phyloP scores from a whole-genome alignment of 1,140 invertebrate species.

The Pogonomyrmex californicus region DNA sequence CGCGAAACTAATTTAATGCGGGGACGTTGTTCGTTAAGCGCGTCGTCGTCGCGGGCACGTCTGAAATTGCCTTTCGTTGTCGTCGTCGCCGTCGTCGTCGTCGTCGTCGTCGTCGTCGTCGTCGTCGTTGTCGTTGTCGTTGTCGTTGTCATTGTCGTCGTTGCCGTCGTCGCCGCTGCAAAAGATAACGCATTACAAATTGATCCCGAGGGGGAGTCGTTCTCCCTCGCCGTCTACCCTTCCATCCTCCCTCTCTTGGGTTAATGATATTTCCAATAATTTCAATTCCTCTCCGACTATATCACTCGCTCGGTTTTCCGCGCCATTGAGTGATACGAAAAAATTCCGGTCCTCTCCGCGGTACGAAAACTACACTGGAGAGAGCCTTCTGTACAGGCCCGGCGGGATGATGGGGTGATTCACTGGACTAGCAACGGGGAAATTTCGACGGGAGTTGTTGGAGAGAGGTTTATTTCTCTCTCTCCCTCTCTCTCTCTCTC shows the following conservation, averaged over 20 bases:
- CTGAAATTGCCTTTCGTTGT: slow-evolving; percentile 51
- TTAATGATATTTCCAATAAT: slow-evolving; percentile 66
- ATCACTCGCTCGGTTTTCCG: slow-evolving; percentile 63
- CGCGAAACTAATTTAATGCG: slow-evolving; percentile 57
- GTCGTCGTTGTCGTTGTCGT: too few species aligned
- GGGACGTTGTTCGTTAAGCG: slow-evolving; percentile 66
- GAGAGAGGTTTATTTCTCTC: slow-evolving; percentile 15
- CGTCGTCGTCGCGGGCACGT: slow-evolving; percentile 23
- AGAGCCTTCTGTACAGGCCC: neutral
- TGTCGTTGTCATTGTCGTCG: too few species aligned
- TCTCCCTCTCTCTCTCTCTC: too few species aligned
- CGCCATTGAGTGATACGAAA: slow-evolving; percentile 68
- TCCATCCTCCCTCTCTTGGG: slow-evolving; percentile 15
- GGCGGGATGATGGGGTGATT: slow-evolving; percentile 25
- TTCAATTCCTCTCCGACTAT: slow-evolving; percentile 65
- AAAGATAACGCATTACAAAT: slow-evolving; percentile 66
- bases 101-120: slow-evolving; percentile 20
- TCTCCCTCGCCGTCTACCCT: neutral
- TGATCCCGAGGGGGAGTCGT: slow-evolving; percentile 33
- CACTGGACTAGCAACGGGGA: slow-evolving; percentile 4
- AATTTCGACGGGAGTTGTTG: slow-evolving; percentile 43
- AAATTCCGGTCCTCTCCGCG: slow-evolving; percentile 62
- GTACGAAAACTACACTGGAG: slow-evolving; percentile 35
- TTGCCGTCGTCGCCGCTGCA: too few species aligned
- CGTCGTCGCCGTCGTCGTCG: neutral